Evolutionary conservation across 2,888 invertebrate species (phyloP), one percentile per base, ranked within the genome.

Genomic region (Lepidocyrtinus sp.): DNA sequence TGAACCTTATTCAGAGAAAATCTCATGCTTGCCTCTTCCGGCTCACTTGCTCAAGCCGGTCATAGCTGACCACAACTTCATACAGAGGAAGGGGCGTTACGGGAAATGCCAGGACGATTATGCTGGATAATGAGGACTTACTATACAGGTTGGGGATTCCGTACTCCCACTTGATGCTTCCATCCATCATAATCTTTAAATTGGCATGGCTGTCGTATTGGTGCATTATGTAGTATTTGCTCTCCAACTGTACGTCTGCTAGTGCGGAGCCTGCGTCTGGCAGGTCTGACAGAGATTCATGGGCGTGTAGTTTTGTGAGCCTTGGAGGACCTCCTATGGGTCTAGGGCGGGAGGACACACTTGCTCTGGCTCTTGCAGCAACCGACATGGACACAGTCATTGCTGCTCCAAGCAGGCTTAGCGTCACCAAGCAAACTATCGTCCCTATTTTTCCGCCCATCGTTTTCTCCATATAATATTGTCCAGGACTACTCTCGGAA

Each of bases 61-160:
- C n/a, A n/a, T n/a, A n/a, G n/a, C n/a, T n/a, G n/a, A n/a, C n/a
- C n/a, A n/a, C n/a, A n/a, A n/a, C n/a, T n/a, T n/a, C n/a, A n/a
- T n/a, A n/a, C n/a, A n/a, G n/a, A n/a, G n/a, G n/a, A n/a, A n/a
- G n/a, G n/a, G n/a, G n/a, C n/a, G n/a, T n/a, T n/a, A n/a, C n/a
- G n/a, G n/a, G n/a, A n/a, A n/a, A n/a, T n/a, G n/a, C n/a, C n/a
- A n/a, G n/a, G n/a, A n/a, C n/a, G n/a, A n/a, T n/a, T n/a, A n/a
- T n/a, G n/a, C n/a, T n/a, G n/a, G n/a, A n/a, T n/a, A n/a, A n/a
- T n/a, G 12, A 36, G 12, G 12, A 21, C 64, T 72, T 73, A 78
- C 78, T 78, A 68, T 73, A 78, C 0, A 78, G 73, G 19, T 67
- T 68, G 45, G 78, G 78, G 55, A 2, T 27, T 2, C 78, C 78